Evolutionary conservation across 1,140 invertebrate genomes (phyloP), one percentile per base, ranked within the genome.

Genomic region (Planococcus citri): DNA sequence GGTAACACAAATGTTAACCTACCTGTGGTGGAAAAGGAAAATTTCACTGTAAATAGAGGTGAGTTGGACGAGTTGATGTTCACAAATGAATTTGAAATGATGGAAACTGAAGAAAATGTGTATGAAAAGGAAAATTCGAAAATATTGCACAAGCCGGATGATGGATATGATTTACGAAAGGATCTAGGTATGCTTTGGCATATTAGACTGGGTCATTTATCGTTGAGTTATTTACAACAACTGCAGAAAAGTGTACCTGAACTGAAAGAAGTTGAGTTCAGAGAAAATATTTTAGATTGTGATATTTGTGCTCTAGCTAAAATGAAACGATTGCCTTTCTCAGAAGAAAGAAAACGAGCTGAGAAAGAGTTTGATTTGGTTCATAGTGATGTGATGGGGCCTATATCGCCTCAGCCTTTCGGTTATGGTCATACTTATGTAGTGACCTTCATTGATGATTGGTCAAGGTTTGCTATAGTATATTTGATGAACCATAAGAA

Each of bases 181-280:
- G 41, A 51, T 51, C 41, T 9, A n/a, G 41, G 41, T 51, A 64
- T 64, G 60, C 17, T 64, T 10, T 64, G 60, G 60, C 60, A 64
- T 27, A 24, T 24, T 25, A 22, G 60, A 24, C 24, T 64, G 24
- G 60, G 60, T 9, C 60, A 64, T 64, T 9, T 27, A 21, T 64
- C 60, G 2, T 25, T 64, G 25, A 64, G 24, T 1, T 64, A 64
- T 64, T 64, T 64, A 25, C 3, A 17, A 24, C 3, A 64, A 25
- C 17, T 64, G 6, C 12, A 64, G 24, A 24, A 24, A 17, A 24
- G 4, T 4, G 60, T 24, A 25, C 21, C 22, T 1, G 2, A 9
- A 9, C 20, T 64, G 20, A 64, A 64, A 25, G 3, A 27, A 6
- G 25, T 64, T 22, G 25, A 6, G 6, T 64, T 64, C 24, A 21